Percentiles rank a stretch among this genome's conserved stretches.
Conservation (phyloP, 2,888 invertebrate genomes). For the Microchrysa polita region DNA sequence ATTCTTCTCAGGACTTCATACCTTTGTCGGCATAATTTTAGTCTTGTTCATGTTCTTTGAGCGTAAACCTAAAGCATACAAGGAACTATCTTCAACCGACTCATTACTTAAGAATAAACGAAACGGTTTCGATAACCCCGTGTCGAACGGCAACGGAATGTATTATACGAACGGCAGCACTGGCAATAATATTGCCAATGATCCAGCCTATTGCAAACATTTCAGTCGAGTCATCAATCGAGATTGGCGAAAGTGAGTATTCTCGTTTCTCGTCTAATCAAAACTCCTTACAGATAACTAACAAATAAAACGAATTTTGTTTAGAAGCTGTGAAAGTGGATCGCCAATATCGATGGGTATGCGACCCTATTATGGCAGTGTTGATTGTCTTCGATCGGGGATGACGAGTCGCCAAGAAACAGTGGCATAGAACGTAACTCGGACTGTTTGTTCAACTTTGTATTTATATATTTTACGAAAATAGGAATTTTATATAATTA, state of each 20-base stretch:
- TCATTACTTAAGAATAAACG: conserved; percentile 46
- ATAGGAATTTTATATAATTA: too few species aligned
- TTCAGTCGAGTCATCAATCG: conserved; percentile 28
- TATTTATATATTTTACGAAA: too few species aligned
- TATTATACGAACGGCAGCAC: conserved; percentile 29
- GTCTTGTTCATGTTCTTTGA: conserved; percentile 64
- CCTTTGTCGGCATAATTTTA: conserved; percentile 56
- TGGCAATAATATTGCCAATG: background rate
- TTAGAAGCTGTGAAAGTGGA: conserved; percentile 33
- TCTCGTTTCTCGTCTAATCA: background rate
- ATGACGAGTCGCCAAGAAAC: conserved; percentile 14
- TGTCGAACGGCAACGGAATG: conserved; percentile 8
- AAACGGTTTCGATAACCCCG: background rate
- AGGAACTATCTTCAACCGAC: conserved; percentile 63
- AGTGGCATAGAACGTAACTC: background rate
- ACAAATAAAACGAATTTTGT: conserved; percentile 10
- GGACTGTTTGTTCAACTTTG: too few species aligned
- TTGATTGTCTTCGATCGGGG: conserved; percentile 43
- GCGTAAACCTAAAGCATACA: conserved; percentile 56
- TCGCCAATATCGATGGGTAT: conserved; percentile 41
- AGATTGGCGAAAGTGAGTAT: conserved; percentile 27
- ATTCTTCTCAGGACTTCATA: conserved; percentile 43
- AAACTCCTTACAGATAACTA: background rate
- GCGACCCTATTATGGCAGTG: conserved; percentile 48
- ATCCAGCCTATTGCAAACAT: conserved; percentile 28